A percentile compares a stretch with the other conserved stretches of the same genome.
Evolutionary conservation across 2,113 vertebrate species (phyloP).

Genomic region (Phylloscopus trochilus): DNA sequence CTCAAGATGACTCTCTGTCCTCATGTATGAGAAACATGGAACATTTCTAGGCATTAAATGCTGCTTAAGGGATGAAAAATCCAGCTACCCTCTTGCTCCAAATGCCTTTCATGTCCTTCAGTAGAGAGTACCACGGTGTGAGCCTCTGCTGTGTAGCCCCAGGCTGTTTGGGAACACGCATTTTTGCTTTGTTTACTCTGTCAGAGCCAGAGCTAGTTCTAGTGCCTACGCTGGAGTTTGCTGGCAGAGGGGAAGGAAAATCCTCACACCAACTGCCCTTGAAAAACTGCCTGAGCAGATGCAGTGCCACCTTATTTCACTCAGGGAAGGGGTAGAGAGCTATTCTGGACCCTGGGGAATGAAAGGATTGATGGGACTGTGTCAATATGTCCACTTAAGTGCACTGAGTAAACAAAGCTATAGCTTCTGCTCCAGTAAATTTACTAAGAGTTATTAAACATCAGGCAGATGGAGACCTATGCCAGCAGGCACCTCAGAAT

Average conservation of each 20-base stretch:
- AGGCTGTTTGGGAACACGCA: not conserved
- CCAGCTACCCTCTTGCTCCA: not conserved
- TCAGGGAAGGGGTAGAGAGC: not conserved
- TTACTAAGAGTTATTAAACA: not conserved
- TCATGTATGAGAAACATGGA: rapidly evolving
- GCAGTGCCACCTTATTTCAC: not conserved
- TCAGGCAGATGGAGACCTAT: not conserved
- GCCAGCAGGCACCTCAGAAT: not conserved
- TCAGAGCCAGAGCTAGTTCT: not conserved
- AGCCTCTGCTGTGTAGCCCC: not conserved
- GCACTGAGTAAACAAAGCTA: not conserved
- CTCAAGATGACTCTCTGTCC: not conserved
- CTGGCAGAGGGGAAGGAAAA: not conserved
- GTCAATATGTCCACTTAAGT: not conserved
- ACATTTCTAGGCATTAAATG: not conserved
- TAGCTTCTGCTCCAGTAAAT: not conserved
- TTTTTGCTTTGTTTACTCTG: not conserved
- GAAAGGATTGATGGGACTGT: not conserved
- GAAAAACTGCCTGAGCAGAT: not conserved
- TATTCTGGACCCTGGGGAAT: not conserved
- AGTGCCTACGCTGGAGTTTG: rapidly evolving
- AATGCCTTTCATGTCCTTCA: not conserved
- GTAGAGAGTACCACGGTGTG: not conserved
- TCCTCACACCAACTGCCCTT: not conserved
- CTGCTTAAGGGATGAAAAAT: not conserved